Conservation (phyloP, 2,113 vertebrate genomes). For the Sphaerodactylus townsendi region DNA sequence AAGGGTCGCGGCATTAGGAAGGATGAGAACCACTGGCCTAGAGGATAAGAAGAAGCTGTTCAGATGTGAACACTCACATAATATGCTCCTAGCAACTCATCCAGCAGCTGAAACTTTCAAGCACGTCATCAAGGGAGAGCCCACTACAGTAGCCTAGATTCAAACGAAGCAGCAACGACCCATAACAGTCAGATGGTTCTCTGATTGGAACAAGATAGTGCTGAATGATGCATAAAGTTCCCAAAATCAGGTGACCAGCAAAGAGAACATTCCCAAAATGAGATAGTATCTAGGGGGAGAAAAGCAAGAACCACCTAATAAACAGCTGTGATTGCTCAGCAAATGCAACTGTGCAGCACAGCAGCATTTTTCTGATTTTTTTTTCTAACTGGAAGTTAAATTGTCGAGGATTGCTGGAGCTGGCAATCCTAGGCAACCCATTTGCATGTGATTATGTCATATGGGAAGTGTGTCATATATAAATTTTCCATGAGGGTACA, state of each 20-base stretch:
- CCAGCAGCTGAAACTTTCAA: too few relatives aligned
- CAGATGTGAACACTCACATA: too few relatives aligned
- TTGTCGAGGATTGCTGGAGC: too few relatives aligned
- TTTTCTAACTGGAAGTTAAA: not conserved
- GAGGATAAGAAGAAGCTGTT: too few relatives aligned
- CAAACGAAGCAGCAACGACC: not conserved
- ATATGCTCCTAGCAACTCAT: too few relatives aligned
- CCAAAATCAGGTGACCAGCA: not conserved
- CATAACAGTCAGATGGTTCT: not conserved
- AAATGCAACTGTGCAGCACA: not conserved
- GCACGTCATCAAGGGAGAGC: not conserved
- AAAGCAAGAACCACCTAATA: not conserved
- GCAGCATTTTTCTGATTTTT: not conserved
- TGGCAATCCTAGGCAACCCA: too few relatives aligned
- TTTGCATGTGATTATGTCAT: too few relatives aligned
- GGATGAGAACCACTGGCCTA: too few relatives aligned
- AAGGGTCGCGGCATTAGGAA: too few relatives aligned
- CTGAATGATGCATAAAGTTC: not conserved
- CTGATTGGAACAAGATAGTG: not conserved
- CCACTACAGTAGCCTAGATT: not conserved
- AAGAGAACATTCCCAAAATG: slow-evolving; percentile 7
- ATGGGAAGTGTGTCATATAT: too few relatives aligned
- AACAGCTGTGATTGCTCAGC: not conserved
- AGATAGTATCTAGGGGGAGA: not conserved
- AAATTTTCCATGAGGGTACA: too few relatives aligned